Evolutionary conservation across 2,113 vertebrate genomes (phyloP).

Genomic region (Miniopterus natalensis): DNA sequence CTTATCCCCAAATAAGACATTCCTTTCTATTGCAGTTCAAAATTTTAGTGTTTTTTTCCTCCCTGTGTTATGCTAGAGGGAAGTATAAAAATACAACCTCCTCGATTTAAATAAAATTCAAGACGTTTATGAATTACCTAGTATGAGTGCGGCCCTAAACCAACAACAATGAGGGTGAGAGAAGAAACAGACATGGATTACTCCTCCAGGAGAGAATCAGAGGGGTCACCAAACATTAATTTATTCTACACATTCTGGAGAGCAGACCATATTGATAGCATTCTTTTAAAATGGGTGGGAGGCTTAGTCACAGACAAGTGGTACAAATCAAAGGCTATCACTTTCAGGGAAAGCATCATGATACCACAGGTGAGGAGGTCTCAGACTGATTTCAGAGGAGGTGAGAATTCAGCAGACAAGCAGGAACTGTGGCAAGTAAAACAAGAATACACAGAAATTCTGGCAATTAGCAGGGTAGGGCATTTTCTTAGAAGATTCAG

Average conservation of each 20-base stretch:
- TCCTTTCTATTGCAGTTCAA: constrained; percentile 26
- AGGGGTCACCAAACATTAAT: not conserved
- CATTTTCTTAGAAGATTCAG: not conserved
- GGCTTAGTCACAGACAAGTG: not conserved
- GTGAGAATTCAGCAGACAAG: constrained; percentile 6
- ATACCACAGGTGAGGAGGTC: not conserved
- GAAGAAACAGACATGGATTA: not conserved
- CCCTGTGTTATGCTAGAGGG: not conserved
- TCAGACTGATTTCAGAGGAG: not conserved
- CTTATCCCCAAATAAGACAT: constrained; percentile 38
- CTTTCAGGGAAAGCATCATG: not conserved
- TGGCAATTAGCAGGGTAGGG: not conserved
- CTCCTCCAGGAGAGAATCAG: not conserved
- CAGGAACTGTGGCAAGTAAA: not conserved
- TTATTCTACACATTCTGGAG: not conserved
- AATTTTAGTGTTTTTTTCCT: constrained; percentile 19
- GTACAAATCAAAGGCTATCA: not conserved
- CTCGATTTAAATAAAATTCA: constrained; percentile 61
- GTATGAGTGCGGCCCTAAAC: not conserved
- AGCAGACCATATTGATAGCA: not conserved
- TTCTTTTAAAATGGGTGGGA: constrained; percentile 27
- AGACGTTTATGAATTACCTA: constrained; percentile 10
- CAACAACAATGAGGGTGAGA: not conserved
- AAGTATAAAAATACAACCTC: not conserved
- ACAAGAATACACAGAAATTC: not conserved